phyloP scores from a whole-genome alignment of 1,140 invertebrate species.

The Bombus terrestris region DNA sequence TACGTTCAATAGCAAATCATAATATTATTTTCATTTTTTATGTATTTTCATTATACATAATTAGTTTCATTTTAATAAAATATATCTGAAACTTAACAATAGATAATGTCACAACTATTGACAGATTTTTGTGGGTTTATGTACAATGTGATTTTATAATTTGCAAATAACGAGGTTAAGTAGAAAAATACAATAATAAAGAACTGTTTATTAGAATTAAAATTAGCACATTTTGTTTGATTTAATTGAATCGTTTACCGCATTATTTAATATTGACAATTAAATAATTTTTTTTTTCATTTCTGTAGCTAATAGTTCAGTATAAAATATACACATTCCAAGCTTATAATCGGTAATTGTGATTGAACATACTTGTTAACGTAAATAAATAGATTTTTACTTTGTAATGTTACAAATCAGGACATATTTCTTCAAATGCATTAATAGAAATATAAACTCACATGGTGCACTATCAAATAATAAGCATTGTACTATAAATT shows the following conservation, averaged over 20 bases:
- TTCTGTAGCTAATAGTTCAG: background rate
- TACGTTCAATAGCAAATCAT: background rate
- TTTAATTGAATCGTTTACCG: background rate
- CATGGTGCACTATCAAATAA: accelerated
- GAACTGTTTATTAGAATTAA: background rate
- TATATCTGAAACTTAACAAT: background rate
- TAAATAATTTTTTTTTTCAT: background rate
- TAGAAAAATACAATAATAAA: background rate
- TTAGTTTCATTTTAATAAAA: background rate
- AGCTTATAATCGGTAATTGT: background rate
- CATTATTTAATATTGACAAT: background rate
- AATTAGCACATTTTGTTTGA: background rate
- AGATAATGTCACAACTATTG: background rate
- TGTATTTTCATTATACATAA: background rate
- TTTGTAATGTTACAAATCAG: background rate
- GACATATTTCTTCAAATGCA: background rate
- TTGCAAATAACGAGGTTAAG: background rate
- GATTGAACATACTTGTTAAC: too few species aligned
- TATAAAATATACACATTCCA: too few species aligned
- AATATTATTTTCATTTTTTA: background rate
- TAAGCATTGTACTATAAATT: accelerated
- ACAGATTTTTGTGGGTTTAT: background rate
- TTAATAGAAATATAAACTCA: background rate
- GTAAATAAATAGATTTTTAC: background rate
- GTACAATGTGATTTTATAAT: background rate